Percentiles rank a stretch among this genome's conserved stretches.
Conservation (phyloP, 2,113 vertebrate species). For the Pterocles gutturalis region DNA sequence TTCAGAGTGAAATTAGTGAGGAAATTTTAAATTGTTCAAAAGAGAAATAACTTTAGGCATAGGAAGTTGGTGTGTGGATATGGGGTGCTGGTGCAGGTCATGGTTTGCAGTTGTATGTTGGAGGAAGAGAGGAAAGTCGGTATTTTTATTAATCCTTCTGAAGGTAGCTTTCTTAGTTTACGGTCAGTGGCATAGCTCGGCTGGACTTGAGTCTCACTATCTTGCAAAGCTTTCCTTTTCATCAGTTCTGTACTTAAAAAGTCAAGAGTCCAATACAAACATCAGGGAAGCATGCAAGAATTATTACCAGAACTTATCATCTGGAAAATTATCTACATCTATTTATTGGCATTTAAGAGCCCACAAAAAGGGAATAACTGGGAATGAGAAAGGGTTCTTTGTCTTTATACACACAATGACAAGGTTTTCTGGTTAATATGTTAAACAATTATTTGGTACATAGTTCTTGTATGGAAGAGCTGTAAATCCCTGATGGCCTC, state of each 20-base stretch:
- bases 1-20: not conserved
- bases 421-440: not conserved
- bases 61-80: not conserved
- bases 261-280: not conserved
- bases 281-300: not conserved
- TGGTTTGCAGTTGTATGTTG: not conserved
- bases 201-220: not conserved
- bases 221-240: not conserved
- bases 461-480: not conserved
- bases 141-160: not conserved
- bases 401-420: not conserved
- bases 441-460: not conserved
- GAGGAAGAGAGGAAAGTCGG: not conserved
- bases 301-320: not conserved
- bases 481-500: not conserved
- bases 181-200: not conserved
- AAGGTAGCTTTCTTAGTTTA: not conserved
- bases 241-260: not conserved
- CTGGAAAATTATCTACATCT: not conserved
- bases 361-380: not conserved
- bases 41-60: no score
- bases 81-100: not conserved
- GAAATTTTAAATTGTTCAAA: no score
- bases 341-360: not conserved
- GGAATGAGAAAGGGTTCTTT: not conserved